Evolutionary conservation across 1,140 invertebrate species (phyloP).

Genomic region (Neotoxoptera formosana): DNA sequence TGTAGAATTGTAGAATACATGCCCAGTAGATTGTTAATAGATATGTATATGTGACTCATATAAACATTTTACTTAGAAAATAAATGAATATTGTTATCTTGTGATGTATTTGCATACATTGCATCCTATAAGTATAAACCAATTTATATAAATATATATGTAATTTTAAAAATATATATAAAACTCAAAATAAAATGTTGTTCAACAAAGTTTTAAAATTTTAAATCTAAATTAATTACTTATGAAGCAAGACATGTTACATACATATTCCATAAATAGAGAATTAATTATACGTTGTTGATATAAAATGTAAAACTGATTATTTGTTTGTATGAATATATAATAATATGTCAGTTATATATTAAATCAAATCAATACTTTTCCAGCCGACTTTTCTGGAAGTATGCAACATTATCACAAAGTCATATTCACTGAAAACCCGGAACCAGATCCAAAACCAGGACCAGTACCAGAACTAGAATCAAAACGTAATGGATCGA

Average conservation of each 20-base stretch:
- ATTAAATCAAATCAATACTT: neutral
- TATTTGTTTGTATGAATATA: neutral
- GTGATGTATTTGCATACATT: neutral
- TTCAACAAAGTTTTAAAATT: too few species aligned
- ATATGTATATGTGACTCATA: neutral
- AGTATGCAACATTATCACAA: conserved; percentile 60
- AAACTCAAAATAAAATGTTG: too few species aligned
- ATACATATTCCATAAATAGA: neutral
- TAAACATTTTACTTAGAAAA: neutral
- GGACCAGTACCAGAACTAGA: neutral
- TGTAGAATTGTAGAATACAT: too few species aligned
- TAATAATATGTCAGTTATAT: neutral
- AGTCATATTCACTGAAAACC: conserved; percentile 1
- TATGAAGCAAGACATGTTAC: too few species aligned
- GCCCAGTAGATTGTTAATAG: neutral
- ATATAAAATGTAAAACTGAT: neutral
- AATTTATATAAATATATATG: neutral
- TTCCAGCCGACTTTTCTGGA: conserved; percentile 33
- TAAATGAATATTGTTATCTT: neutral
- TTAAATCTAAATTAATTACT: neutral
- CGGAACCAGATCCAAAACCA: neutral
- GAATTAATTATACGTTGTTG: neutral
- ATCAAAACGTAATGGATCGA: neutral
- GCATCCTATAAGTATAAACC: neutral
- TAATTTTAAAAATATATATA: too few species aligned